Conservation (phyloP, 2,797 vertebrate species). For the Melanotaenia trifasciata region DNA sequence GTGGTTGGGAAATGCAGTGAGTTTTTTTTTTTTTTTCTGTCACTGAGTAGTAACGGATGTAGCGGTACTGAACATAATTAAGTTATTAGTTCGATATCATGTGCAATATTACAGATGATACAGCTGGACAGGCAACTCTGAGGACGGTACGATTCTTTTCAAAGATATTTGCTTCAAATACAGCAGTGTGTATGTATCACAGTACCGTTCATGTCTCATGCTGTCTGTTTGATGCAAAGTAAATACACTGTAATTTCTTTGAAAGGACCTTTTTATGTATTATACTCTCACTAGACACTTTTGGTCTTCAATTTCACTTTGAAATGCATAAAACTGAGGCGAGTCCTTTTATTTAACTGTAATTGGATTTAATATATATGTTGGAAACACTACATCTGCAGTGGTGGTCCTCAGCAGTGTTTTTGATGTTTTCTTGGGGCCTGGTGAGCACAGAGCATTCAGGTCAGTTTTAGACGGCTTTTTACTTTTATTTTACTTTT, state of each 20-base stretch:
- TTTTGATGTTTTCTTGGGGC: constrained; percentile 38
- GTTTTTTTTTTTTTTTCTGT: constrained; percentile 45
- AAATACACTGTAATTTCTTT: constrained; percentile 75
- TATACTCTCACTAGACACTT: constrained; percentile 72
- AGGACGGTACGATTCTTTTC: constrained; percentile 40
- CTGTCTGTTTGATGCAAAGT: constrained; percentile 55
- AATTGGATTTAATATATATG: constrained; percentile 46
- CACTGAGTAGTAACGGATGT: constrained; percentile 29
- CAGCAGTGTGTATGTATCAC: constrained; percentile 35
- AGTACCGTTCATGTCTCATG: constrained; percentile 41
- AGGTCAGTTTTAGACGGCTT: constrained; percentile 18
- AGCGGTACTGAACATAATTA: constrained; percentile 40
- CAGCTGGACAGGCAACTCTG: constrained; percentile 41
- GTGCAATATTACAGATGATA: constrained; percentile 79
- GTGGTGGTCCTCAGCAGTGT: constrained; percentile 37
- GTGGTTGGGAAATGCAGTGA: constrained; percentile 44
- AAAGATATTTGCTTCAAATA: constrained; percentile 47
- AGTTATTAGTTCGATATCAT: constrained; percentile 50
- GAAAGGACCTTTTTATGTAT: constrained; percentile 68
- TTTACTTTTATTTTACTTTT: constrained; percentile 10
- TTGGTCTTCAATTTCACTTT: constrained; percentile 58
- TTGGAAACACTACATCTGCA: constrained; percentile 47
- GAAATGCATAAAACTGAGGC: constrained; percentile 42
- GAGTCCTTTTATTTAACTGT: constrained; percentile 56
- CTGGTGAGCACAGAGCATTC: constrained; percentile 26